Evolutionary conservation across 2,888 invertebrate genomes (phyloP).

Genomic region (Sinodicranocentrus sp.): DNA sequence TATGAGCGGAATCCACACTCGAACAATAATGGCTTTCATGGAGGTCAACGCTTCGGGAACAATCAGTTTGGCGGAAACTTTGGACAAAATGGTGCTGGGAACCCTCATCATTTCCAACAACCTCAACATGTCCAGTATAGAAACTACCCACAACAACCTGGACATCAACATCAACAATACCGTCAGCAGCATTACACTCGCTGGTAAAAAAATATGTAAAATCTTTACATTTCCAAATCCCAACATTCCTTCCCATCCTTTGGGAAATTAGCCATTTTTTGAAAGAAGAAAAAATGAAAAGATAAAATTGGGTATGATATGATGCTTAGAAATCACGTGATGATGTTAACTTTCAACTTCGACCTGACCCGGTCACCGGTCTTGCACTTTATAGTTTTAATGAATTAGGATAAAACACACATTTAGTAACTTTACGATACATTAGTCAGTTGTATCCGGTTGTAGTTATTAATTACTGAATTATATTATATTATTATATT

Average conservation of each 20-base stretch:
- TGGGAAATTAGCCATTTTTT: no score
- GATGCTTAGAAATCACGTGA: neutral
- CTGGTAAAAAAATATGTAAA: no score
- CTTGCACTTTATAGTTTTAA: slow-evolving; percentile 40
- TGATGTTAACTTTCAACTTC: neutral
- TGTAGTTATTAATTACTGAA: slow-evolving; percentile 13
- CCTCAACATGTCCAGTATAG: neutral
- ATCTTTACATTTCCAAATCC: no score
- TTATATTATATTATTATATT: slow-evolving; percentile 14
- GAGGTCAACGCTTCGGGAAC: no score
- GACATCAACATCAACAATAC: slow-evolving; percentile 23
- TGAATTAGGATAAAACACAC: slow-evolving; percentile 36
- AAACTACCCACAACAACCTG: neutral
- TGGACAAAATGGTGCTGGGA: slow-evolving; percentile 19
- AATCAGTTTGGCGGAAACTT: no score
- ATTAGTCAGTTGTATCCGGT: slow-evolving; percentile 52
- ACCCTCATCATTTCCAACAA: neutral
- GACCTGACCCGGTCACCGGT: slow-evolving; percentile 17
- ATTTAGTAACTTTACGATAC: slow-evolving; percentile 34
- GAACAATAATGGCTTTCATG: neutral
- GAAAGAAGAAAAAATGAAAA: neutral
- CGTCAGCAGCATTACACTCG: slow-evolving; percentile 34
- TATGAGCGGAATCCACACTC: neutral
- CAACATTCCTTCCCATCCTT: no score
- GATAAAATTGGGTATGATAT: no score